A percentile compares a stretch with the other conserved stretches of the same genome.
Conservation (phyloP, 2,113 vertebrate genomes). For the Ranitomeya variabilis region DNA sequence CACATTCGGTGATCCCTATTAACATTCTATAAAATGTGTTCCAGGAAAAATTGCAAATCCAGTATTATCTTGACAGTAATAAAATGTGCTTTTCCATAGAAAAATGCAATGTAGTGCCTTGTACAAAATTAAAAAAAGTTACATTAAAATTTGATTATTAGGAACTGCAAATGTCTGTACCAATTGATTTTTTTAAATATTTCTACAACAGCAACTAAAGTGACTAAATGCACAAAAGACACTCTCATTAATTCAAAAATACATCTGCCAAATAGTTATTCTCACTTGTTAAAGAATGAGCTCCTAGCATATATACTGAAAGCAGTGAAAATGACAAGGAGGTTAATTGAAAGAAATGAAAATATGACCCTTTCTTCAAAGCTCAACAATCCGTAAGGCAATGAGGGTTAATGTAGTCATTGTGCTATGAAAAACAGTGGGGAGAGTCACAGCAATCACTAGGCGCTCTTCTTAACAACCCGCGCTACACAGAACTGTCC, state of each 20-base stretch:
- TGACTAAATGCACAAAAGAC: not conserved
- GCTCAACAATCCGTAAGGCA: conserved; percentile 66
- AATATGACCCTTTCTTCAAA: conserved; percentile 65
- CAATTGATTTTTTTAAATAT: not conserved
- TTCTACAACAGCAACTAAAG: not conserved
- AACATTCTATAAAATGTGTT: too few relatives aligned
- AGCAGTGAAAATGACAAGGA: conserved; percentile 68
- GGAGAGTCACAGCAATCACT: conserved; percentile 55
- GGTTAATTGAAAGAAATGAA: conserved; percentile 71
- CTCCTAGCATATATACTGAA: conserved; percentile 63
- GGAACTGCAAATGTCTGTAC: not conserved
- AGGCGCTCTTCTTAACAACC: conserved; percentile 62
- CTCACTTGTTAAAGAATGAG: not conserved
- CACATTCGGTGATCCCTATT: too few relatives aligned
- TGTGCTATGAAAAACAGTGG: conserved; percentile 64
- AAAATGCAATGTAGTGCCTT: too few relatives aligned
- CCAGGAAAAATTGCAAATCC: too few relatives aligned
- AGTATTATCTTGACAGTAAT: too few relatives aligned
- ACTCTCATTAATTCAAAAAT: not conserved
- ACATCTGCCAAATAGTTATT: conserved; percentile 24
- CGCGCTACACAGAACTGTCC: conserved; percentile 57
- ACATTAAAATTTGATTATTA: too few relatives aligned
- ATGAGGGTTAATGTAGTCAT: conserved; percentile 66
- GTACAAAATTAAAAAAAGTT: too few relatives aligned
- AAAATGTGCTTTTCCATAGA: too few relatives aligned